A percentile compares a stretch with the other conserved stretches of the same genome.
phyloP scores from a whole-genome alignment of 2,888 invertebrate genomes.

The Nesidiocoris tenuis region DNA sequence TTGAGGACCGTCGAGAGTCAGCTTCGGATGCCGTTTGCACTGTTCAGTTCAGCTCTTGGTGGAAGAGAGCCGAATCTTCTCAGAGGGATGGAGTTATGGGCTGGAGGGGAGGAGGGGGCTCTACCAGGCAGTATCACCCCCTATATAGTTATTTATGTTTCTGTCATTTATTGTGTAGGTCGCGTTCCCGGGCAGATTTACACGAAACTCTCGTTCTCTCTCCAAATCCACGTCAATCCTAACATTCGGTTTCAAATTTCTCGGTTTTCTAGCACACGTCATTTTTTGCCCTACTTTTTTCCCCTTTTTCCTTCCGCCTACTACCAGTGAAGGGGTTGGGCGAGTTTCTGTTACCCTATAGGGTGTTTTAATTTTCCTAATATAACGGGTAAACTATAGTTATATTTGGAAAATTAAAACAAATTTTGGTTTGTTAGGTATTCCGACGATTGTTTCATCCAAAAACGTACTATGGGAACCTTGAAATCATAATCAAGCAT shows the following conservation, averaged over 20 bases:
- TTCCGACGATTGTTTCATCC: no score
- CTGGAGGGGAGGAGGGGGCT: background rate
- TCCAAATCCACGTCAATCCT: background rate
- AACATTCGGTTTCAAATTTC: background rate
- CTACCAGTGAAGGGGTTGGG: no score
- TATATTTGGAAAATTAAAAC: no score
- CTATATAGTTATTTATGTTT: constrained; percentile 47
- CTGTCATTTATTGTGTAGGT: constrained; percentile 44
- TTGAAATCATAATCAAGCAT: no score
- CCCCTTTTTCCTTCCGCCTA: background rate
- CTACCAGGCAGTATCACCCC: constrained; percentile 46
- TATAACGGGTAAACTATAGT: no score
- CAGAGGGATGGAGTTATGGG: constrained; percentile 8
- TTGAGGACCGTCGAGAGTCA: no score
- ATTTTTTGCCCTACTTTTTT: constrained; percentile 1
- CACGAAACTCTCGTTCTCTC: constrained; percentile 26
- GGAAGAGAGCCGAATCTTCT: constrained; percentile 18
- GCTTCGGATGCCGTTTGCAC: background rate
- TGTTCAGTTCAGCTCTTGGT: background rate
- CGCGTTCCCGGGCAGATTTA: constrained; percentile 19
- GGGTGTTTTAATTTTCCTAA: no score
- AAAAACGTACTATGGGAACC: no score
- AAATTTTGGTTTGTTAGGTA: no score
- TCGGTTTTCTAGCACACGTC: background rate
- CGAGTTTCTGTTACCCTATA: no score